phyloP scores from a whole-genome alignment of 2,113 vertebrate genomes.

The Paramormyrops kingsleyae region DNA sequence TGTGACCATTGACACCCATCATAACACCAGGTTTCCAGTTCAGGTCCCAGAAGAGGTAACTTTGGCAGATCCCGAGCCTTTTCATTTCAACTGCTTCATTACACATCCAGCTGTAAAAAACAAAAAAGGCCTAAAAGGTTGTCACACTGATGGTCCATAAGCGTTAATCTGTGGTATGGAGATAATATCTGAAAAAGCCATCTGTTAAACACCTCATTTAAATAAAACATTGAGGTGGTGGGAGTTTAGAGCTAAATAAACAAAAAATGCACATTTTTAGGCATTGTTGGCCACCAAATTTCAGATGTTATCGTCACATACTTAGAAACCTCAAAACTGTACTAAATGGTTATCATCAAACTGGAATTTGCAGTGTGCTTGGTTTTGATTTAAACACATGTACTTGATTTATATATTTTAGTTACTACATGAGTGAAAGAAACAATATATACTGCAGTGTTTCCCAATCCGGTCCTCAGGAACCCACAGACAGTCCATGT shows the following conservation, averaged over 20 bases:
- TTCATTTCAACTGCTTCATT: background rate
- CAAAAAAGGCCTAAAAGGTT: background rate
- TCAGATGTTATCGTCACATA: background rate
- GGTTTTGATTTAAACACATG: background rate
- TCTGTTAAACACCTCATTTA: background rate
- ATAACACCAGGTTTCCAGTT: background rate
- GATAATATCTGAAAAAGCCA: background rate
- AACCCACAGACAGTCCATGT: background rate
- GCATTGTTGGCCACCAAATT: background rate
- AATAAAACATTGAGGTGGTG: background rate
- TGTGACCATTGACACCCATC: background rate
- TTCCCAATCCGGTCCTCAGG: background rate
- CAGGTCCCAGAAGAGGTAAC: background rate
- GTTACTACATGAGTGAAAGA: background rate
- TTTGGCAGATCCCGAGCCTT: background rate
- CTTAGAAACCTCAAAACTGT: background rate
- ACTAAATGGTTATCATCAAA: background rate
- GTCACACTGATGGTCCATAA: background rate
- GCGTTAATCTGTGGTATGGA: background rate
- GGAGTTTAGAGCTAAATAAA: background rate
- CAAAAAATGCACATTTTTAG: background rate
- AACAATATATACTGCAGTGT: background rate
- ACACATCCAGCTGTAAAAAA: background rate
- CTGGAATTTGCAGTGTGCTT: background rate
- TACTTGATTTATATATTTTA: background rate